Conservation (phyloP, 2,797 vertebrate genomes). For the Morus bassanus region DNA sequence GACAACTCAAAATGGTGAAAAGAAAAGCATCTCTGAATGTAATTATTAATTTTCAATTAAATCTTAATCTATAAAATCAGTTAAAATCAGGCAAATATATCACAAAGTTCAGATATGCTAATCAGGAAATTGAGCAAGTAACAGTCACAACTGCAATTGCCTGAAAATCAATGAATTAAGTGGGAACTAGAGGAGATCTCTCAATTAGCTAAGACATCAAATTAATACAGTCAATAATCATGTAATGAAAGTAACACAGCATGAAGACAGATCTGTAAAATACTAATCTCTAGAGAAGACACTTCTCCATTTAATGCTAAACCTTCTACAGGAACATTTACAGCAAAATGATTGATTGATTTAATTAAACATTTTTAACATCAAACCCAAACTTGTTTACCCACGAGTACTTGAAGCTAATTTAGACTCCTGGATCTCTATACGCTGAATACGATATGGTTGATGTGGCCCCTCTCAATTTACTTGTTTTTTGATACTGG, state of each 20-base stretch:
- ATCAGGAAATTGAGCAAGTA: not conserved
- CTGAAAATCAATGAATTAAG: not conserved
- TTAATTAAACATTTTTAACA: not conserved
- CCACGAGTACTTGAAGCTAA: not conserved
- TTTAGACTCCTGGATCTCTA: not conserved
- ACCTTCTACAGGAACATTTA: not conserved
- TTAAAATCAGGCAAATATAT: not conserved
- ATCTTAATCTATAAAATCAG: not conserved
- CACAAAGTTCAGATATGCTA: not conserved
- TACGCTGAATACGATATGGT: fast-evolving
- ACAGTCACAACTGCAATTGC: not conserved
- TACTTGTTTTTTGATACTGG: not conserved
- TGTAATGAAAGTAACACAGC: not conserved
- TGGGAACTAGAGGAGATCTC: not conserved
- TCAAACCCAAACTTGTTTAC: not conserved
- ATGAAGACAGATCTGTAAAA: not conserved
- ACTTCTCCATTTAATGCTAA: not conserved
- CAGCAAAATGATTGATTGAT: not conserved
- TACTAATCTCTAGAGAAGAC: not conserved
- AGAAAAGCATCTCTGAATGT: not conserved
- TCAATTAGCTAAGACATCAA: not conserved
- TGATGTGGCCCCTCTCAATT: not conserved
- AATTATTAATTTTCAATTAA: not conserved
- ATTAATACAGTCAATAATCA: not conserved
- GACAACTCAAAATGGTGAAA: not conserved